Conservation (phyloP, 2,113 vertebrate genomes). For the Hymenochirus boettgeri region DNA sequence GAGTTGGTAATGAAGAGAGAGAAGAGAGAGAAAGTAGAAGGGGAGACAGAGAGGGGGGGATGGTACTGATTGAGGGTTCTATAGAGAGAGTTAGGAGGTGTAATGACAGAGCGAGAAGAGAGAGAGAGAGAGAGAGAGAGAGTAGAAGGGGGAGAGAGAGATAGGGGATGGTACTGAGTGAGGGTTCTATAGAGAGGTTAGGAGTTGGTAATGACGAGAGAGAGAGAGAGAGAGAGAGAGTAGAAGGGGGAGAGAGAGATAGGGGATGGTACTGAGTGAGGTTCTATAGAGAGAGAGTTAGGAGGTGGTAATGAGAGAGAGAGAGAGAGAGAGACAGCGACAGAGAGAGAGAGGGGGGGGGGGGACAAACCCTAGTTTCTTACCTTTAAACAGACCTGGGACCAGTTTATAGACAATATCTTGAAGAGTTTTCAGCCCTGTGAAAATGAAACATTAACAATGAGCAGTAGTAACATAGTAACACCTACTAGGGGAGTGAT, state of each 20-base stretch:
- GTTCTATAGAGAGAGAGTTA: neutral
- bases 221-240: too few species aligned
- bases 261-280: neutral
- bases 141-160: too few species aligned
- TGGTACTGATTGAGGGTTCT: constrained; percentile 21
- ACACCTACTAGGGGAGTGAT: too few species aligned
- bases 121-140: too few species aligned
- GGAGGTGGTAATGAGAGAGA: neutral
- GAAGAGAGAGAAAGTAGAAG: too few species aligned
- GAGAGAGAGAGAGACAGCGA: neutral
- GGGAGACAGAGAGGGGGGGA: constrained; percentile 41
- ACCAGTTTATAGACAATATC: constrained; percentile 98
- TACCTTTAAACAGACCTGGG: constrained; percentile 98
- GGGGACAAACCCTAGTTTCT: constrained; percentile 56
- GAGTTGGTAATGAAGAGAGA: too few species aligned
- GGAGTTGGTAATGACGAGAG: too few species aligned
- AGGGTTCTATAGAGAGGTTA: too few species aligned
- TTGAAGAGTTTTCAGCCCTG: constrained; percentile 98
- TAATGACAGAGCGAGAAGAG: neutral
- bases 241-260: constrained; percentile 9
- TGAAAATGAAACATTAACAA: constrained; percentile 37
- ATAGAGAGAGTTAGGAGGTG: too few species aligned
- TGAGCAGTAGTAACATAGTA: neutral
- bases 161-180: too few species aligned
- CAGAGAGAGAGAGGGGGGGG: neutral